A percentile compares a stretch with the other conserved stretches of the same genome.
Conservation (phyloP, 2,888 invertebrate species). For the Dermolepida albohirtum region DNA sequence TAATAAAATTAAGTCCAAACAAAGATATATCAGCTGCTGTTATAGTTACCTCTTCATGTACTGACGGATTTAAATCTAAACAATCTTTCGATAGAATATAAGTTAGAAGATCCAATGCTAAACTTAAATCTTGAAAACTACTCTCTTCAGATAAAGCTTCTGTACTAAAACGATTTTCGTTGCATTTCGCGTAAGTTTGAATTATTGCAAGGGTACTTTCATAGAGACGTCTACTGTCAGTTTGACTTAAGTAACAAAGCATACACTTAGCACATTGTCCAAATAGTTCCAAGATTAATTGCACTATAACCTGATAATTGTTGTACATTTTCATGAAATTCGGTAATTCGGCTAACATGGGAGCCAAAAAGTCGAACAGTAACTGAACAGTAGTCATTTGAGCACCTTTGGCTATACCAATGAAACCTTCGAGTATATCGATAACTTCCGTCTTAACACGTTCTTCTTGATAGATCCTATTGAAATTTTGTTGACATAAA, state of each 20-base stretch:
- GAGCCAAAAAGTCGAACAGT: constrained; percentile 72
- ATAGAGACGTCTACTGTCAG: constrained; percentile 74
- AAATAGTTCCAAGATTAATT: constrained; percentile 79
- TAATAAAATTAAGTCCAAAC: constrained; percentile 76
- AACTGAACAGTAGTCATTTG: constrained; percentile 65
- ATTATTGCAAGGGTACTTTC: constrained; percentile 77
- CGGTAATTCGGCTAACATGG: constrained; percentile 75
- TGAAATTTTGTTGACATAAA: constrained; percentile 68
- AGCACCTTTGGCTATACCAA: constrained; percentile 77
- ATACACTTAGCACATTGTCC: constrained; percentile 79
- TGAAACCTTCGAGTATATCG: constrained; percentile 81
- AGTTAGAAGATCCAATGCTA: constrained; percentile 81
- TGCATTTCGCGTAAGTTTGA: constrained; percentile 77
- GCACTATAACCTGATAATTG: constrained; percentile 83
- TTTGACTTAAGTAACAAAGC: constrained; percentile 73
- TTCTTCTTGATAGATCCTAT: constrained; percentile 70
- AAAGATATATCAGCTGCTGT: constrained; percentile 74
- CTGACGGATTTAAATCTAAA: constrained; percentile 58
- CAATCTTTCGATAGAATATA: constrained; percentile 64
- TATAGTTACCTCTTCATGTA: constrained; percentile 58
- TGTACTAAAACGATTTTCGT: constrained; percentile 71
- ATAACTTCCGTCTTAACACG: constrained; percentile 76
- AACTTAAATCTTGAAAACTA: constrained; percentile 79
- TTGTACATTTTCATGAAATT: constrained; percentile 76
- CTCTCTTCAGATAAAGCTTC: constrained; percentile 80